Evolutionary conservation across 2,888 invertebrate species (phyloP).

Genomic region (Imbricaverruca yamaguchii): DNA sequence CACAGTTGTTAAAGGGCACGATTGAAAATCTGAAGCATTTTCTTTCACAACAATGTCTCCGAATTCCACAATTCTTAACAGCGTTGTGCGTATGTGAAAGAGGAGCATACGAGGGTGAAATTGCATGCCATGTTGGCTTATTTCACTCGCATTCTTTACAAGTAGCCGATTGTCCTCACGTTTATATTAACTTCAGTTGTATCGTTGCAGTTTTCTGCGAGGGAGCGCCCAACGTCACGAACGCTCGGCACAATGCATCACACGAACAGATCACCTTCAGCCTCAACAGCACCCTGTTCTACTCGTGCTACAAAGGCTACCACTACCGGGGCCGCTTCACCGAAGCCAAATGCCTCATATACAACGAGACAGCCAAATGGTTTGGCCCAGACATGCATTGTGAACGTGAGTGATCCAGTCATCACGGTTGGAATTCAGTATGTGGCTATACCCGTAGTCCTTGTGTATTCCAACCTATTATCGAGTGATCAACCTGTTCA

Average conservation of each 20-base stretch:
- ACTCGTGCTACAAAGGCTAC: constrained; percentile 91
- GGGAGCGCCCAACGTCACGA: constrained; percentile 73
- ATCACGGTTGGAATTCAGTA: neutral
- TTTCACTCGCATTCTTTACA: too few species aligned
- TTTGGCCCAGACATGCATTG: constrained; percentile 94
- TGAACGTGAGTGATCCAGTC: constrained; percentile 61
- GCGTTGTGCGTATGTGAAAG: too few species aligned
- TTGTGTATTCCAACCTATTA: too few species aligned
- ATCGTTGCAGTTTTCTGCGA: constrained; percentile 57
- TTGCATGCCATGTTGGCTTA: too few species aligned
- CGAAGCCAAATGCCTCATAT: constrained; percentile 83
- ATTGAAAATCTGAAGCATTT: too few species aligned
- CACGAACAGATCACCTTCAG: constrained; percentile 82
- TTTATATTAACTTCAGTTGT: too few species aligned
- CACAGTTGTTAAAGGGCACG: too few species aligned
- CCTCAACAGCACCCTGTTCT: constrained; percentile 79
- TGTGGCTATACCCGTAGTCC: neutral
- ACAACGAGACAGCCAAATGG: constrained; percentile 83
- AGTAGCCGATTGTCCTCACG: too few species aligned
- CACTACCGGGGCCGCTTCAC: constrained; percentile 77
- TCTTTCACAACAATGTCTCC: too few species aligned
- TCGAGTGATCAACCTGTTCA: too few species aligned
- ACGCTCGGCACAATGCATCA: constrained; percentile 79
- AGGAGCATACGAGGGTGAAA: too few species aligned
- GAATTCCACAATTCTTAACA: too few species aligned